Percentiles rank a stretch among this genome's conserved stretches.
Conservation (phyloP, 64 coral and sea anemone genomes). For the Stylophora pistillata region DNA sequence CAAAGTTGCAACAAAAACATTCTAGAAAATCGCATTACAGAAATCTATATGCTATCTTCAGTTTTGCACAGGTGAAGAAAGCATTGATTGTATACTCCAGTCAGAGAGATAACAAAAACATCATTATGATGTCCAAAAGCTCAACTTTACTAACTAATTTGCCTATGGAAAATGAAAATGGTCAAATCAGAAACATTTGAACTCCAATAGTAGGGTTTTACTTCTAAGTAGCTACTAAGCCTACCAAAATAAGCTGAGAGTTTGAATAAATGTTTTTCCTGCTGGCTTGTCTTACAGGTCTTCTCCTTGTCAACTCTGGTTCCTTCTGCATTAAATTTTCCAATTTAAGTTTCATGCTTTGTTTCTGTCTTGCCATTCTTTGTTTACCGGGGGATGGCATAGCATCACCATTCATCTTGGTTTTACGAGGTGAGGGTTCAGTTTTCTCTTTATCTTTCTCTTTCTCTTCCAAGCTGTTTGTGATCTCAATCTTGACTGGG, state of each 20-base stretch:
- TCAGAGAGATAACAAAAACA: too few species aligned
- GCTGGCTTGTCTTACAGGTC: slow-evolving; percentile 82
- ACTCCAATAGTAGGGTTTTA: not conserved
- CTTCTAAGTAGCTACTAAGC: not conserved
- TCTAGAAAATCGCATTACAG: too few species aligned
- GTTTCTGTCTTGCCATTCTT: slow-evolving; percentile 52
- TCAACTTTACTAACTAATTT: too few species aligned
- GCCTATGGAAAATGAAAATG: too few species aligned
- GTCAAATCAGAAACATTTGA: too few species aligned
- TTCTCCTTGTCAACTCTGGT: slow-evolving; percentile 79
- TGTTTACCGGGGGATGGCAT: slow-evolving; percentile 26
- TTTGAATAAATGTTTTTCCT: slow-evolving; percentile 66
- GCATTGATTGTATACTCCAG: too few species aligned
- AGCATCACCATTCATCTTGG: not conserved
- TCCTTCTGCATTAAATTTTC: slow-evolving; percentile 82
- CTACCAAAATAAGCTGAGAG: slow-evolving; percentile 25
- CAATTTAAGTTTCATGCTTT: slow-evolving; percentile 65
- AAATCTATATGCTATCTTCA: too few species aligned
- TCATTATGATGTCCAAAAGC: too few species aligned
- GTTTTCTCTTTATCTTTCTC: not conserved
- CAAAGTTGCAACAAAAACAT: too few species aligned
- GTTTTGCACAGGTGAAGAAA: too few species aligned
- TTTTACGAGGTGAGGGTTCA: slow-evolving; percentile 37
- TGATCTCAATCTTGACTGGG: slow-evolving; percentile 1
- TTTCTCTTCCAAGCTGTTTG: too few species aligned